A percentile compares a stretch with the other conserved stretches of the same genome.
Evolutionary conservation across 2,797 vertebrate genomes (phyloP).

Genomic region (Thunnus albacares): DNA sequence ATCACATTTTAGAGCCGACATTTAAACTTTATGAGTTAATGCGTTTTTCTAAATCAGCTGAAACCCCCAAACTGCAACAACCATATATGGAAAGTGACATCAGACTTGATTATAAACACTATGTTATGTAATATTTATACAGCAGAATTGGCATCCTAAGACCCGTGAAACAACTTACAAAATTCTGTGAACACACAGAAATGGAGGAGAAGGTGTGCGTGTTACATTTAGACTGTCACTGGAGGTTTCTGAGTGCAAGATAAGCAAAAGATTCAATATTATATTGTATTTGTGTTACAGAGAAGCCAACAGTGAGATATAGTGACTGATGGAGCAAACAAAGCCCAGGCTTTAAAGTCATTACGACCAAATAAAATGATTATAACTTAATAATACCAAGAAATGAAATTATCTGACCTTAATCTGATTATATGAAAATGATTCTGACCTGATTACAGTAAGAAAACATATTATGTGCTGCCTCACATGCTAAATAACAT

Average conservation of each 20-base stretch:
- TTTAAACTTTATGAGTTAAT: not conserved
- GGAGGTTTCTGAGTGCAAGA: constrained; percentile 6
- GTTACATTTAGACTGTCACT: not conserved
- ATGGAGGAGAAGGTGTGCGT: not conserved
- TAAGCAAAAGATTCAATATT: constrained; percentile 2
- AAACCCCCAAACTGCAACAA: not conserved
- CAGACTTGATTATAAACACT: constrained; percentile 7
- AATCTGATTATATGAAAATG: constrained; percentile 41
- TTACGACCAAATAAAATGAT: constrained; percentile 41
- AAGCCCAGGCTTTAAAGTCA: constrained; percentile 25
- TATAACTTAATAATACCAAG: constrained; percentile 34
- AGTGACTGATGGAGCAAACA: constrained; percentile 25
- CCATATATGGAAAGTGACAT: not conserved
- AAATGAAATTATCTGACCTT: constrained; percentile 44
- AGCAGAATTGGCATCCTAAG: not conserved
- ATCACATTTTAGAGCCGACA: not conserved
- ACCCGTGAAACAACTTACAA: not conserved
- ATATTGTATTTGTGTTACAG: not conserved
- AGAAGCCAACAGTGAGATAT: constrained; percentile 10
- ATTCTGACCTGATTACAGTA: constrained; percentile 40
- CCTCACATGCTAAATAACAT: constrained; percentile 23
- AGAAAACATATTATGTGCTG: constrained; percentile 34
- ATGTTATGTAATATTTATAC: constrained; percentile 10
- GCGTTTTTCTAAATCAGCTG: not conserved
- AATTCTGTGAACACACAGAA: not conserved